A percentile compares a stretch with the other conserved stretches of the same genome.
Evolutionary conservation across 2,888 invertebrate genomes (phyloP).

Genomic region (Drymonia ruficornis): DNA sequence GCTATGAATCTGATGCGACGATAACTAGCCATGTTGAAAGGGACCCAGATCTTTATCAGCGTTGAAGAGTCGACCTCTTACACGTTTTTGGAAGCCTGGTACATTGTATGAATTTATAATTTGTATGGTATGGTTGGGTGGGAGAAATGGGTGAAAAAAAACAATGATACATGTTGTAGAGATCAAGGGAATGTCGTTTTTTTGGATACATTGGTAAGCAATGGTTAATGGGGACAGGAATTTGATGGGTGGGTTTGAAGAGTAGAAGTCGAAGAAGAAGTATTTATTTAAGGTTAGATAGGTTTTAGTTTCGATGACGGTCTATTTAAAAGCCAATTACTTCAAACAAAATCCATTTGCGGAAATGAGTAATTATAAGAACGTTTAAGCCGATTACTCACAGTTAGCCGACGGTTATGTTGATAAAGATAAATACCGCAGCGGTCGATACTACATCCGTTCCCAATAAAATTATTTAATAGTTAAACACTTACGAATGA

Average conservation of each 20-base stretch:
- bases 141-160: constrained; percentile 29
- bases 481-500: constrained; percentile 26
- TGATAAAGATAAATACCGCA: constrained; percentile 53
- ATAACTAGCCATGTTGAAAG: constrained; percentile 70
- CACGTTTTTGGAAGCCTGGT: constrained; percentile 76
- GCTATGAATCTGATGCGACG: constrained; percentile 59
- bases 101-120: constrained; percentile 77
- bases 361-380: constrained; percentile 57
- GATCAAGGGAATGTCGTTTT: neutral
- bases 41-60: constrained; percentile 61
- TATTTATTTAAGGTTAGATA: no score
- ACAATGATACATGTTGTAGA: constrained; percentile 22
- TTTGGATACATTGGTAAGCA: neutral
- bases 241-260: neutral
- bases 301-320: no score
- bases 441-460: constrained; percentile 63
- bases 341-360: constrained; percentile 19
- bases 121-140: constrained; percentile 32
- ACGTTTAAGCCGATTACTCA: constrained; percentile 56
- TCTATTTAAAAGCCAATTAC: neutral
- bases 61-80: constrained; percentile 60
- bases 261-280: no score
- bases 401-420: constrained; percentile 44
- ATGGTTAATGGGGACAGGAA: neutral
- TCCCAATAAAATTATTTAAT: constrained; percentile 37